Percentiles rank a stretch among this genome's conserved stretches.
phyloP scores from a whole-genome alignment of 2,888 invertebrate species.

The Phengaris alcon region DNA sequence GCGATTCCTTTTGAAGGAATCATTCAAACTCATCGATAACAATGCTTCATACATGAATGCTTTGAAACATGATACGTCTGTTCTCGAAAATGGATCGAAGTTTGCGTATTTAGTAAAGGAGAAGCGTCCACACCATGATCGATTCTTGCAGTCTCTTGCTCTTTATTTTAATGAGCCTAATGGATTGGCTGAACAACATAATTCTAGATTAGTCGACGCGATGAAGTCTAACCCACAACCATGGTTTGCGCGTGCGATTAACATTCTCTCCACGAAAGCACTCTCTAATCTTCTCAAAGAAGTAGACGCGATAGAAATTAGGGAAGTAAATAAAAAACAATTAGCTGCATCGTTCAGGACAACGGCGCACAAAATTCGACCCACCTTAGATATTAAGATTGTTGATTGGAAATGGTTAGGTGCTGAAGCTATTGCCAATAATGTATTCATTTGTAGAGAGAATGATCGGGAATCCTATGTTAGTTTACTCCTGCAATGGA shows the following conservation, averaged over 20 bases:
- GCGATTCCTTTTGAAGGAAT: slow-evolving; percentile 47
- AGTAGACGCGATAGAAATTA: slow-evolving; percentile 34
- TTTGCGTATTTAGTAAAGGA: slow-evolving; percentile 40
- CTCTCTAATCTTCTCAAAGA: slow-evolving; percentile 36
- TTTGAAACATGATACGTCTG: slow-evolving; percentile 49
- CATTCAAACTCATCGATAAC: slow-evolving; percentile 48
- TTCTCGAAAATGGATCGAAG: slow-evolving; percentile 43
- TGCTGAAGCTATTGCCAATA: slow-evolving; percentile 53
- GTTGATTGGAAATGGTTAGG: slow-evolving; percentile 50
- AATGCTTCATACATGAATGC: slow-evolving; percentile 55
- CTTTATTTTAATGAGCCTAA: slow-evolving; percentile 54
- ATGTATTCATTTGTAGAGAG: slow-evolving; percentile 44
- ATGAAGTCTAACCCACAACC: slow-evolving; percentile 31
- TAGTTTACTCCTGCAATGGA: slow-evolving; percentile 45
- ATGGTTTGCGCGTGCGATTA: slow-evolving; percentile 40
- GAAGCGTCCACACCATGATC: slow-evolving; percentile 41
- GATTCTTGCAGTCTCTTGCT: slow-evolving; percentile 48
- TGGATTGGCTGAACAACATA: slow-evolving; percentile 47
- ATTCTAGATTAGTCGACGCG: slow-evolving; percentile 34
- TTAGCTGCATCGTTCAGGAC: slow-evolving; percentile 48
- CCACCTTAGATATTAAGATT: slow-evolving; percentile 45
- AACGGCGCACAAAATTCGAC: slow-evolving; percentile 49
- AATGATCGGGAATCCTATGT: slow-evolving; percentile 42
- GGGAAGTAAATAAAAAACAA: slow-evolving; percentile 33
- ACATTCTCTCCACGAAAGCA: slow-evolving; percentile 35